Evolutionary conservation across 2,797 vertebrate genomes (phyloP).

Genomic region (Oceanodroma leucorhoa): DNA sequence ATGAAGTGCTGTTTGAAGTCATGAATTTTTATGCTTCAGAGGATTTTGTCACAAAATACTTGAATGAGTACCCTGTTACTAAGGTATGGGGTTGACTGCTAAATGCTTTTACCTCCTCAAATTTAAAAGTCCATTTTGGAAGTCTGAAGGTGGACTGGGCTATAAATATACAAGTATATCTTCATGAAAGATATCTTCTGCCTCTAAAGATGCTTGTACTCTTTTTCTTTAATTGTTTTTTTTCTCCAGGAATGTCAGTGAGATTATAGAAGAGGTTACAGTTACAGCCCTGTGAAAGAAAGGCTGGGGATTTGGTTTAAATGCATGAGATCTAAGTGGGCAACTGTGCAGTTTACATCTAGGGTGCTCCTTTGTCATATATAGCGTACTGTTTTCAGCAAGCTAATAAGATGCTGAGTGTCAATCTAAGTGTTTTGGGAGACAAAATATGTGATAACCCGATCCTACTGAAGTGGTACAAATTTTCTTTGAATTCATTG

Average conservation of each 20-base stretch:
- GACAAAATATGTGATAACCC: not conserved
- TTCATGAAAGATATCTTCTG: not conserved
- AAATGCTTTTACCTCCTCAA: not conserved
- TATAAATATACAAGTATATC: not conserved
- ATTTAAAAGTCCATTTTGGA: not conserved
- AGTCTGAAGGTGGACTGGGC: not conserved
- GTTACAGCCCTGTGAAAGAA: not conserved
- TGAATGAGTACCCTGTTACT: not conserved
- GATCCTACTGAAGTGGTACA: not conserved
- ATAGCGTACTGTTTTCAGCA: not conserved
- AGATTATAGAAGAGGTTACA: not conserved
- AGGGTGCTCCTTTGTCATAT: not conserved
- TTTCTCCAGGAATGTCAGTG: not conserved
- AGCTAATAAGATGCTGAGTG: not conserved
- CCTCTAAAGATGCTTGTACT: not conserved
- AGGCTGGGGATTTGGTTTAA: not conserved
- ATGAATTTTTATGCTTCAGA: not conserved
- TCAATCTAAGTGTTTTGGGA: not conserved
- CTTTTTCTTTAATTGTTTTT: not conserved
- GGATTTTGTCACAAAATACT: not conserved
- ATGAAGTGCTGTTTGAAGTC: not conserved
- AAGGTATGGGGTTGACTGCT: fast-evolving
- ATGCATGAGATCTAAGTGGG: not conserved
- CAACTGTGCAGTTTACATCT: not conserved
- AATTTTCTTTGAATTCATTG: not conserved